These are phyloP conservation scores for Episyrphus balteatus DNA, from an alignment of 1,140 invertebrate genomes.

Conservation along the genomic window DNA sequence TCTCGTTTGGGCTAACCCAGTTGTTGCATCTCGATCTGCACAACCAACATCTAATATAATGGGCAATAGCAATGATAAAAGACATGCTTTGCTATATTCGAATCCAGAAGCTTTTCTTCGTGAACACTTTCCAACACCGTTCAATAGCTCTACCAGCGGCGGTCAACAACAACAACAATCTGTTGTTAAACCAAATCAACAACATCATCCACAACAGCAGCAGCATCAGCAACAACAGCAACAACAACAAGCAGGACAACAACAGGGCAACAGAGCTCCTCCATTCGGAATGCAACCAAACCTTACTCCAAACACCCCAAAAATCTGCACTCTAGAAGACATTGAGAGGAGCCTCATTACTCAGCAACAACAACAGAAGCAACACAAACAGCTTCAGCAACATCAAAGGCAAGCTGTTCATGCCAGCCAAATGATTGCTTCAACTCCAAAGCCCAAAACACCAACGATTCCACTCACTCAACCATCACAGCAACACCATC, in stretches of 20 bases:
- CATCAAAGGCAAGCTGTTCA: constrained; percentile 1
- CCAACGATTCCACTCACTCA: background rate
- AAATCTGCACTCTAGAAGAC: constrained; percentile 33
- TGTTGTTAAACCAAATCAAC: background rate
- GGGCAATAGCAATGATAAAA: constrained; percentile 12
- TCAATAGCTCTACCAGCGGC: constrained; percentile 18
- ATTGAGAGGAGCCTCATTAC: constrained; percentile 34
- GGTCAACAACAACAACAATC: constrained; percentile 4
- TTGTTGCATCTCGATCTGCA: constrained; percentile 6
- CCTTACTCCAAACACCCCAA: constrained; percentile 9
- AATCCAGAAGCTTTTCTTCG: constrained; percentile 12
- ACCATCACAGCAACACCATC: constrained; percentile 13
- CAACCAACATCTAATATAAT: background rate
- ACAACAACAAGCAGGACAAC: background rate
- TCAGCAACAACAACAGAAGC: constrained; percentile 16
- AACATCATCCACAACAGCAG: constrained; percentile 17
- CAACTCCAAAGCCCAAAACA: background rate
- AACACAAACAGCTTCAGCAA: background rate
- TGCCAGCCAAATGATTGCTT: background rate
- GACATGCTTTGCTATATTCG: background rate
- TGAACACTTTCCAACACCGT: constrained; percentile 20
- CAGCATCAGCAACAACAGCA: constrained; percentile 13
- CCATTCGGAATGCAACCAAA: constrained; percentile 14
- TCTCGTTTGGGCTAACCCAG: constrained; percentile 41
- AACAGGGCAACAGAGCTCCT: constrained; percentile 1